Conservation (phyloP, 2,113 vertebrate genomes). For the Macaca mulatta region DNA sequence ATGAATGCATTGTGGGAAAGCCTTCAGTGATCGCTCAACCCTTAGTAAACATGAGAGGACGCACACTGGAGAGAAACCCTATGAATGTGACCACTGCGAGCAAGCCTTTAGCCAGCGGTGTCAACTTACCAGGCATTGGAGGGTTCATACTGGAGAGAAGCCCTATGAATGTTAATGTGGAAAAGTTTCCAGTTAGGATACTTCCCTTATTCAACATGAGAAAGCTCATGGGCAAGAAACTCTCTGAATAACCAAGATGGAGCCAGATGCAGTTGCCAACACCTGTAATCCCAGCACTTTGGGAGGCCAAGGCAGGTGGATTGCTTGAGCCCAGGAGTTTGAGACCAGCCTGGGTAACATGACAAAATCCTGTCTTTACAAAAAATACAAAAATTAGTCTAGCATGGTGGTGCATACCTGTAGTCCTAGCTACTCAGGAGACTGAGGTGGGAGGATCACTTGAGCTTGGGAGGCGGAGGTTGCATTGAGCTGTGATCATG, state of each 20-base stretch:
- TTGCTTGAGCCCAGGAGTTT: no score
- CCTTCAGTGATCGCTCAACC: not conserved
- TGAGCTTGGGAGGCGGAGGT: no score
- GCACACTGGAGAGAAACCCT: not conserved
- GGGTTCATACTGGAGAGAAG: conserved; percentile 35
- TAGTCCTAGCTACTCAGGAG: no score
- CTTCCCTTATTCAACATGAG: conserved; percentile 17
- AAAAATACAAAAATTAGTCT: no score
- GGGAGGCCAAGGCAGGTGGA: no score
- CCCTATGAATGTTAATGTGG: not conserved
- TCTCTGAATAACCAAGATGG: not conserved
- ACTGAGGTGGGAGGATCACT: no score
- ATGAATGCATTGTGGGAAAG: not conserved
- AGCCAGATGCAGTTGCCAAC: not conserved
- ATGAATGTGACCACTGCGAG: not conserved
- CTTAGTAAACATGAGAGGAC: not conserved
- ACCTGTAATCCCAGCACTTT: no score
- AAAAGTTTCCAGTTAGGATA: not conserved
- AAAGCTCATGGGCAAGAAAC: not conserved
- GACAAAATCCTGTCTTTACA: no score
- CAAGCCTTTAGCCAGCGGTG: not conserved
- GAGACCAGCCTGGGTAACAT: no score
- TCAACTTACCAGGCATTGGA: conserved; percentile 25
- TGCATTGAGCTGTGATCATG: no score
- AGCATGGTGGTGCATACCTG: no score